These are phyloP conservation scores for Salminus brasiliensis DNA, from an alignment of 2,113 vertebrate species.

Conservation along the genomic window DNA sequence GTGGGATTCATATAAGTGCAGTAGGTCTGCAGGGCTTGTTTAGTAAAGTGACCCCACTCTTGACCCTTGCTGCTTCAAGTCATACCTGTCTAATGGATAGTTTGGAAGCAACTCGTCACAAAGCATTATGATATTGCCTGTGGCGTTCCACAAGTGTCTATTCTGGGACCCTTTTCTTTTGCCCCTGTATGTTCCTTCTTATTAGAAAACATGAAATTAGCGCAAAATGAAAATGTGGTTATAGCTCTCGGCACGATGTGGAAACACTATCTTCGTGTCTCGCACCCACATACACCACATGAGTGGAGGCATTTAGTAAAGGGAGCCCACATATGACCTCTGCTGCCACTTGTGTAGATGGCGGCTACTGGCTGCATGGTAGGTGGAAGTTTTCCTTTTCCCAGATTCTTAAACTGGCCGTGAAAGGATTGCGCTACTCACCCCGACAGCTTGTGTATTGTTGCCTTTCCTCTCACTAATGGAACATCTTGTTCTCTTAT, in stretches of 20 bases:
- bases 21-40: constrained; percentile 29
- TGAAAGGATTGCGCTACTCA: constrained; percentile 52
- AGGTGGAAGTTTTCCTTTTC: too few species aligned
- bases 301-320: constrained; percentile 17
- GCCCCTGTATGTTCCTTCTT: too few species aligned
- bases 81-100: too few species aligned
- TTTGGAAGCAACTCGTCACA: too few species aligned
- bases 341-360: constrained; percentile 12
- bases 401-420: constrained; percentile 32
- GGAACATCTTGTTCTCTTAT: background rate
- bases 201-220: too few species aligned
- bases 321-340: constrained; percentile 17
- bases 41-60: constrained; percentile 4
- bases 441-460: constrained; percentile 51
- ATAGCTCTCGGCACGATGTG: too few species aligned
- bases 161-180: too few species aligned
- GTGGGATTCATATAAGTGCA: constrained; percentile 15
- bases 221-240: too few species aligned
- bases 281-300: background rate
- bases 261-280: too few species aligned
- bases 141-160: too few species aligned
- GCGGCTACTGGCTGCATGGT: background rate
- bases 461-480: background rate
- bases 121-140: too few species aligned
- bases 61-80: constrained; percentile 23